Evolutionary conservation across 2,113 vertebrate genomes (phyloP).

Genomic region (Neotragus pygmaeus): DNA sequence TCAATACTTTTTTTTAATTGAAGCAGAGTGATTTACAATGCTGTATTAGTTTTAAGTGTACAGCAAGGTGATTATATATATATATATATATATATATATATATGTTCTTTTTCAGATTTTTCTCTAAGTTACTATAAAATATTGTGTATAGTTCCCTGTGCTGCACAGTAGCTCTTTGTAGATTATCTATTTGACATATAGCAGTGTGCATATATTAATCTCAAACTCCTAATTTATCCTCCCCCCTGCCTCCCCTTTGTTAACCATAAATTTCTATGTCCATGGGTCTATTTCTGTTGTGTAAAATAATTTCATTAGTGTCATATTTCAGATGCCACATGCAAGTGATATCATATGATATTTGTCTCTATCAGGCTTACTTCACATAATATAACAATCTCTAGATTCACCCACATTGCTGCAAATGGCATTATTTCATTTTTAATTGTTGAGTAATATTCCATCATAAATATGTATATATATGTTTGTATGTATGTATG

Average conservation of each 20-base stretch:
- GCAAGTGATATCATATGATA: neutral
- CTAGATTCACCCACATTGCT: neutral
- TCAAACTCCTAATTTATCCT: neutral
- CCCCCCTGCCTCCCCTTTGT: neutral
- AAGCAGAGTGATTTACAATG: neutral
- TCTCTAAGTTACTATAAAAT: neutral
- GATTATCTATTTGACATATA: neutral
- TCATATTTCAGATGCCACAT: neutral
- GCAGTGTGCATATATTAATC: neutral
- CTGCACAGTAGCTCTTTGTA: neutral
- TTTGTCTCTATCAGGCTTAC: neutral
- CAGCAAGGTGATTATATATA: neutral
- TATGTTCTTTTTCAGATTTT: neutral
- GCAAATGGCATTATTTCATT: neutral
- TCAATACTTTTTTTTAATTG: neutral
- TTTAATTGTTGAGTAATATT: neutral
- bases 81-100: neutral
- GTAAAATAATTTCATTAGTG: neutral
- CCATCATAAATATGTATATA: neutral
- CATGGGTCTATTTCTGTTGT: neutral
- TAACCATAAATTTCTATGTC: neutral
- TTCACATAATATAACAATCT: neutral
- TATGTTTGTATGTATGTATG: neutral
- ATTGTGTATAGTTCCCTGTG: neutral
- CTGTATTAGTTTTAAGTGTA: neutral